Evolutionary conservation across 1,140 invertebrate genomes (phyloP), one percentile per base, ranked within the genome.

Genomic region (Theocolax elegans): DNA sequence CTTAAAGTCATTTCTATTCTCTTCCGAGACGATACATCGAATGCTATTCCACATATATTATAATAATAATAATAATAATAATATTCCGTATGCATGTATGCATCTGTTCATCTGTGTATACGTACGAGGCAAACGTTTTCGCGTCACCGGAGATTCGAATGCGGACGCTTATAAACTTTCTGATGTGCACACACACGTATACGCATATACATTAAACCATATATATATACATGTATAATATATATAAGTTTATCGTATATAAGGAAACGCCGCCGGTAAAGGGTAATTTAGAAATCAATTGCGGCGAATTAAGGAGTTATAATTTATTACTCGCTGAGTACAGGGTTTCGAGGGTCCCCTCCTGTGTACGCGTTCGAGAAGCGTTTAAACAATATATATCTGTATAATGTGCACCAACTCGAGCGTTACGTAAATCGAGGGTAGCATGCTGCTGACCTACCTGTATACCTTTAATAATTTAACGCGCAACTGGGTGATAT

Each of bases 231-330:
- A n/a, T n/a, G n/a, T n/a, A n/a, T n/a, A n/a, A n/a, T n/a, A n/a
- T n/a, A n/a, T n/a, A n/a, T 23, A 10, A 19, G 56, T 17, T 21
- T 23, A 49, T 21, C 46, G 27, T 4, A 17, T 8, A 23, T 35
- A 23, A 25, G 49, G 17, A 56, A 56, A 66, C 25, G 19, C 27
- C 44, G 13, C 12, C 54, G 21, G 35, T 27, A 4, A 15, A 21
- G 25, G 13, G 31, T 21, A 21, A 60, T 68, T 68, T 53, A 59
- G 27, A 48, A 68, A 68, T 62, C 56, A 53, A 60, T 68, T 44
- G 35, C 19, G n/a, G 35, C 6, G 25, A 46, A 49, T 58, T 40
- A 15, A 38, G 27, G 27, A 15, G 29, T 27, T 23, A 38, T 48
- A 53, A 49, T 68, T 56, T 31, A 35, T 46, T 46, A 21, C n/a